Conservation (phyloP, 2,797 vertebrate species). For the Bovichtus variegatus region DNA sequence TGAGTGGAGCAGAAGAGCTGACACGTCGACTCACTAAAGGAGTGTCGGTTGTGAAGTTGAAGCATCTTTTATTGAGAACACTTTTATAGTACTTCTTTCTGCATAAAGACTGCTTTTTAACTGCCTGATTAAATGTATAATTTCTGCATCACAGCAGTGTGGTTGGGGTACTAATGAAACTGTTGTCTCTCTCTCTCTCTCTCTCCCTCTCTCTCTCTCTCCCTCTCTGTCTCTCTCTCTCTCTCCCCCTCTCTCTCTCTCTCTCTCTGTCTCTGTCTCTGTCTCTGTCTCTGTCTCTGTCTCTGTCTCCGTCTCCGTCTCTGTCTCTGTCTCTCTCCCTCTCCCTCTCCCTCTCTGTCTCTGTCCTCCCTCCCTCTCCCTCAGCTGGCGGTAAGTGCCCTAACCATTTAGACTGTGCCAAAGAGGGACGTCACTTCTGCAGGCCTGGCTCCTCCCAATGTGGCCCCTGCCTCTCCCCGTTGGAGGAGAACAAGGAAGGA, state of each 20-base stretch:
- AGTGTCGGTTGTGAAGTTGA: neutral
- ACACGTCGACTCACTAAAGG: constrained; percentile 1
- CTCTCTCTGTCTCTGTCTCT: too few relatives aligned
- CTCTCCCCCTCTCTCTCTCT: too few relatives aligned
- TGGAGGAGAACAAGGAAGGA: constrained; percentile 82
- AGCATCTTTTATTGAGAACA: constrained; percentile 3
- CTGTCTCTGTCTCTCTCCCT: too few relatives aligned
- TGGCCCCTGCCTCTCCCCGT: constrained; percentile 85
- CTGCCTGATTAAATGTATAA: neutral
- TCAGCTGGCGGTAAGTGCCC: constrained; percentile 82
- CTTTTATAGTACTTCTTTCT: constrained; percentile 7
- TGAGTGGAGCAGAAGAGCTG: constrained; percentile 7
- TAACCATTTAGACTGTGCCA: constrained; percentile 84
- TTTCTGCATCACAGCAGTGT: constrained; percentile 12
- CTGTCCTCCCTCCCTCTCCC: constrained; percentile 26
- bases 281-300: too few relatives aligned
- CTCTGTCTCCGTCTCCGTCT: too few relatives aligned
- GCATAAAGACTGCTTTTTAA: neutral
- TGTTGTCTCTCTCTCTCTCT: too few relatives aligned
- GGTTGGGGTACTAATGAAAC: constrained; percentile 1
- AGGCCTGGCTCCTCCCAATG: constrained; percentile 78
- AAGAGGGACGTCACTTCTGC: constrained; percentile 84
- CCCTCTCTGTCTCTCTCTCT: too few relatives aligned
- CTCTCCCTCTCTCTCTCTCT: too few relatives aligned
- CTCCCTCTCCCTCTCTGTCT: constrained; percentile 29